Conservation (phyloP, 1,140 invertebrate genomes). For the Brachionus sp. region DNA sequence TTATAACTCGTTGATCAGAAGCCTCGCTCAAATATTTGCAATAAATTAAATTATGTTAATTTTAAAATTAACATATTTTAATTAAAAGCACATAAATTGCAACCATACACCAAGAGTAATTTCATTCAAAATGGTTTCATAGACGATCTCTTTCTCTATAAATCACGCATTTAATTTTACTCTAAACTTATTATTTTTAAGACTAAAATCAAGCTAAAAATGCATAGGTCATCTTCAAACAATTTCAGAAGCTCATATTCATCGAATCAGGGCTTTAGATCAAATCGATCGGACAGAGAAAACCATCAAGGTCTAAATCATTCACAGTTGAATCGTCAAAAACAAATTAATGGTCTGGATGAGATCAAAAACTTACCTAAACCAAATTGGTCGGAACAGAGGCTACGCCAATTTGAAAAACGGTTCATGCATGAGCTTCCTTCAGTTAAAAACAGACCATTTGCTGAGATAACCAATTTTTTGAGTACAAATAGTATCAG, state of each 20-base stretch:
- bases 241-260: background rate
- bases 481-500: background rate
- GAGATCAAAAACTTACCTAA: conserved; percentile 15
- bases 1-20: too few species aligned
- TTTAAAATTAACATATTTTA: background rate
- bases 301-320: background rate
- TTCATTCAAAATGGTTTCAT: background rate
- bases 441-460: background rate
- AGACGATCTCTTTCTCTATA: background rate
- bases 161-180: background rate
- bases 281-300: background rate
- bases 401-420: background rate
- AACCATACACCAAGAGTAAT: background rate
- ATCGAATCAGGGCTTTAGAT: background rate
- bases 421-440: background rate
- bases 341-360: background rate
- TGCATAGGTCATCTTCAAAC: background rate
- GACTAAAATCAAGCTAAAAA: background rate
- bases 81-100: background rate
- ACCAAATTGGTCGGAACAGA: background rate
- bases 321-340: background rate
- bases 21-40: background rate
- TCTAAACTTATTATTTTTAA: background rate
- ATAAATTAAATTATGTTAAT: background rate
- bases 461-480: background rate